These are phyloP conservation scores for Peromyscus californicus DNA, from an alignment of 2,113 vertebrate genomes.

Conservation along the genomic window DNA sequence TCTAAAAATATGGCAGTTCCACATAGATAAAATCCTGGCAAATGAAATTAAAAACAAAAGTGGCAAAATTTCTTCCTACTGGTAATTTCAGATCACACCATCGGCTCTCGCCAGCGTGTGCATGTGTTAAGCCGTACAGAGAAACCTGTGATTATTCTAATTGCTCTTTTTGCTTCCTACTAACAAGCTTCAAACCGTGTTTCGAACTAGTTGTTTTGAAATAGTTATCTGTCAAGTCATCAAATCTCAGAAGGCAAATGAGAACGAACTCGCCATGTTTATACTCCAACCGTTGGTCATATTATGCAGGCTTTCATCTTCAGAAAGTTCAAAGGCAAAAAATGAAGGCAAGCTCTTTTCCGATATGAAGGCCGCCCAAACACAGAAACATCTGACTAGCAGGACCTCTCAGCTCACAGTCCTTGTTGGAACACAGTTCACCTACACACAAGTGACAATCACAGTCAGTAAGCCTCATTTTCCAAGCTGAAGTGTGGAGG, in stretches of 20 bases:
- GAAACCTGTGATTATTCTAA: slow-evolving; percentile 89
- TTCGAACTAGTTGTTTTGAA: slow-evolving; percentile 85
- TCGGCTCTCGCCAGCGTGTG: slow-evolving; percentile 77
- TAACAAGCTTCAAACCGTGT: slow-evolving; percentile 85
- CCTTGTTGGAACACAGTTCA: slow-evolving; percentile 62
- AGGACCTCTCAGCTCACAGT: slow-evolving; percentile 15
- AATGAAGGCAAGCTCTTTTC: slow-evolving; percentile 67
- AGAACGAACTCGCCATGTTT: slow-evolving; percentile 83
- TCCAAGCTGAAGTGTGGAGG: background rate
- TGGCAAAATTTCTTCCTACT: slow-evolving; percentile 84
- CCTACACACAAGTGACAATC: background rate
- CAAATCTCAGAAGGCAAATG: slow-evolving; percentile 82
- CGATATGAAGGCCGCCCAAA: slow-evolving; percentile 3
- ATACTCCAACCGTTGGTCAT: slow-evolving; percentile 78
- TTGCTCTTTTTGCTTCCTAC: slow-evolving; percentile 88
- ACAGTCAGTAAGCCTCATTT: background rate
- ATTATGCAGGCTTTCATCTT: slow-evolving; percentile 78
- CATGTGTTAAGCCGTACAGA: slow-evolving; percentile 86
- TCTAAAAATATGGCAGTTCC: slow-evolving; percentile 62
- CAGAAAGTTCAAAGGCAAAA: slow-evolving; percentile 75
- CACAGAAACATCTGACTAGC: slow-evolving; percentile 50
- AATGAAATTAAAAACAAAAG: slow-evolving; percentile 83
- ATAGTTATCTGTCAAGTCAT: slow-evolving; percentile 88
- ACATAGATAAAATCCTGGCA: slow-evolving; percentile 77
- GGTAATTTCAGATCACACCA: slow-evolving; percentile 83